Conservation (phyloP, 1,140 invertebrate genomes). For the Drosophila gunungcola region DNA sequence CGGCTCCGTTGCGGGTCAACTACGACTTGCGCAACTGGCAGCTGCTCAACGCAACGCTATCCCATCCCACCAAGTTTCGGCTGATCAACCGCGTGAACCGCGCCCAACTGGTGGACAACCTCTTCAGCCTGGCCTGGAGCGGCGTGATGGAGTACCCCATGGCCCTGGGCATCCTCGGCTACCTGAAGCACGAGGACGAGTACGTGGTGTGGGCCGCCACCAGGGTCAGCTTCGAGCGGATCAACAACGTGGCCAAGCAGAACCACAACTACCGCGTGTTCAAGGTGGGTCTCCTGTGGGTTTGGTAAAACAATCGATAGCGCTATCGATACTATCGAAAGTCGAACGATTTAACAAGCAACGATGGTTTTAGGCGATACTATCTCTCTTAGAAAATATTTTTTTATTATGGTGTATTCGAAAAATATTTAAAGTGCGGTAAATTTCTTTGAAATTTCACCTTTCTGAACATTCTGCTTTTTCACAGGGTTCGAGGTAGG, state of each 20-base stretch:
- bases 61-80: background rate
- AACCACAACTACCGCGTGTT: conserved; percentile 1
- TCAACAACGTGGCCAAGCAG: conserved; percentile 11
- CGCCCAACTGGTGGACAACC: conserved; percentile 8
- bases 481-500: too few relatives aligned
- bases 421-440: too few relatives aligned
- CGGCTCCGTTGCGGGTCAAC: conserved; percentile 5
- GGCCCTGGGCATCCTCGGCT: conserved; percentile 6
- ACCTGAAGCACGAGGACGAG: conserved; percentile 14
- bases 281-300: background rate
- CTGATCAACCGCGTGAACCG: conserved; percentile 7
- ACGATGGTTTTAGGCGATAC: too few relatives aligned
- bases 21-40: conserved; percentile 12
- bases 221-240: conserved; percentile 2
- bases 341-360: too few relatives aligned
- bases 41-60: conserved; percentile 11
- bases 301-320: too few relatives aligned
- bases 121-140: conserved; percentile 9
- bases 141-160: conserved; percentile 1
- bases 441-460: too few relatives aligned
- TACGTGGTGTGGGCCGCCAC: conserved; percentile 7
- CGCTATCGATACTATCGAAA: too few relatives aligned
- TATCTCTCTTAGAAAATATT: too few relatives aligned
- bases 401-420: too few relatives aligned
- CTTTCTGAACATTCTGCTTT: too few relatives aligned